phyloP scores from a whole-genome alignment of 2,797 vertebrate genomes.

The Hippopotamyrus pictus region DNA sequence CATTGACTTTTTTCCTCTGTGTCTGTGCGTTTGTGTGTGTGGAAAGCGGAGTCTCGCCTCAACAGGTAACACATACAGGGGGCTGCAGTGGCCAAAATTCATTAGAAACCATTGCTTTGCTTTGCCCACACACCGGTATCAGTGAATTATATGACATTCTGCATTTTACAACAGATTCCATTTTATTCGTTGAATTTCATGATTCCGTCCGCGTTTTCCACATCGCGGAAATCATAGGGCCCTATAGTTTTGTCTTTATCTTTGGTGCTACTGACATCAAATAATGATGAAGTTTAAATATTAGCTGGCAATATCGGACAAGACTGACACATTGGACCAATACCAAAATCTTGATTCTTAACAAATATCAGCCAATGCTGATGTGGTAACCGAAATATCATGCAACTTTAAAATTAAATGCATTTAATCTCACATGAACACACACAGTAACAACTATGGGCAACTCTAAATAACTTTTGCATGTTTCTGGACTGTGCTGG shows the following conservation, averaged over 20 bases:
- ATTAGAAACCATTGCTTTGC: too few species aligned
- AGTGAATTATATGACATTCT: too few species aligned
- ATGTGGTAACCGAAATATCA: neutral
- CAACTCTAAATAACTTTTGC: neutral
- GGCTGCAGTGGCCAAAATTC: too few species aligned
- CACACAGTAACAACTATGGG: neutral
- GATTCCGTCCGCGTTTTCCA: too few species aligned
- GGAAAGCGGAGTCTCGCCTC: too few species aligned
- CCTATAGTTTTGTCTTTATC: neutral
- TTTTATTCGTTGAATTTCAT: too few species aligned
- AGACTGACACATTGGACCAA: neutral
- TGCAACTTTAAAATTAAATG: neutral
- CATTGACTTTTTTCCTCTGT: too few species aligned
- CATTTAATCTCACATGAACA: conserved; percentile 5
- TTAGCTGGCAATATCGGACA: neutral
- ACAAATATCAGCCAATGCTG: neutral
- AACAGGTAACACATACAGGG: too few species aligned
- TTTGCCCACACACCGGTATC: too few species aligned
- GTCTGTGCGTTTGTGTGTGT: too few species aligned
- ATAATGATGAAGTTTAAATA: neutral
- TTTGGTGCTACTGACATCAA: neutral
- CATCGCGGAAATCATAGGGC: too few species aligned
- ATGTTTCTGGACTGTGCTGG: neutral
- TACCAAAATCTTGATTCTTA: neutral
- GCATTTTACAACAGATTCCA: too few species aligned